Percentiles rank a stretch among this genome's conserved stretches.
Conservation (phyloP, 1,140 invertebrate genomes). For the Zaprionus gabonicus region DNA sequence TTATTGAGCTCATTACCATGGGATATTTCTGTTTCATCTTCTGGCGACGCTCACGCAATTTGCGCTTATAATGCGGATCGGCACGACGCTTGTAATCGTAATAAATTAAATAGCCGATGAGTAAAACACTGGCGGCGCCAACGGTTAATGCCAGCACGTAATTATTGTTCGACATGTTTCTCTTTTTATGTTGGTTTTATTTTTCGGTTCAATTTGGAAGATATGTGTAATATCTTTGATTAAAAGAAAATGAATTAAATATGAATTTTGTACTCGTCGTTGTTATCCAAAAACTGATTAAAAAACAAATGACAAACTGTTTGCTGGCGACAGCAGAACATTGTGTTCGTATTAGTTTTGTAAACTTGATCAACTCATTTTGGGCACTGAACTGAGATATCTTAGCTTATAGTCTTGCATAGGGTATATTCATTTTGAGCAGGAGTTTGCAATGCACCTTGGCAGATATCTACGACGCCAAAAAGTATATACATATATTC, state of each 20-base stretch:
- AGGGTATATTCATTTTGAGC: no score
- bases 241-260: neutral
- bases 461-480: no score
- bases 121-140: slow-evolving; percentile 14
- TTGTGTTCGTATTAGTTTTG: neutral
- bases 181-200: neutral
- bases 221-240: neutral
- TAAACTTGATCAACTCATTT: neutral
- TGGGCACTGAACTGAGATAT: neutral
- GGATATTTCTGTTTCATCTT: neutral
- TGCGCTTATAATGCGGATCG: slow-evolving; percentile 31
- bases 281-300: neutral
- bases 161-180: slow-evolving; percentile 16
- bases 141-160: slow-evolving; percentile 9
- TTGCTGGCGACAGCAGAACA: neutral
- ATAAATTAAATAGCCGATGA: slow-evolving; percentile 38
- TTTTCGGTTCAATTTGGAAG: neutral
- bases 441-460: no score
- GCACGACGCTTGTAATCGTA: slow-evolving; percentile 37
- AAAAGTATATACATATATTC: no score
- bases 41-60: slow-evolving; percentile 34
- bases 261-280: neutral
- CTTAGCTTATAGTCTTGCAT: no score
- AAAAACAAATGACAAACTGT: neutral
- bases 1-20: neutral